Base-by-base conservation (phyloP, 2,797 vertebrate species). In the Pyrocephalus nanus region DNA sequence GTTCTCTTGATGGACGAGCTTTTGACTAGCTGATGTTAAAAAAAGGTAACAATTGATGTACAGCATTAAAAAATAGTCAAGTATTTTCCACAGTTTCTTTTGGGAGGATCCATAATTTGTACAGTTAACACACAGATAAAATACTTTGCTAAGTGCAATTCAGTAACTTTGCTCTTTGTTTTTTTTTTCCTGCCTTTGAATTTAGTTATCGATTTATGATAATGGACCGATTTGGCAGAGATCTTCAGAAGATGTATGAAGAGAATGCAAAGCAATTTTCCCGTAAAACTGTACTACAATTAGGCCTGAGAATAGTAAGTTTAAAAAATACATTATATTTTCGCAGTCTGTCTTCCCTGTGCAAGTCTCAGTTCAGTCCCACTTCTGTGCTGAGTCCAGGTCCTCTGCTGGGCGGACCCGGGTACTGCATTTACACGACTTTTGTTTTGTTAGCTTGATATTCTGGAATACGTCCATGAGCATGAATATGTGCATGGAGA, bases 401-500 rank as follows among this genome's bases (percentile, higher is more conserved):
- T 95, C 97, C 97, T 97, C 97, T 98, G 96, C 97, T 97, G 97
- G 96, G n/a, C 60, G 65, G 72, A 87, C n/a, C 40, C 29, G 42
- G 80, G 97, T 96, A 97, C 88, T 98, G 90, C 97, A 96, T 66
- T 97, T 43, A 96, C 47, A 26, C 77, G 67, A 90, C 27, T 97
- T 92, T 14, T 89, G 72, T 95, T 96, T 97, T 94, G 50, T 95
- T 88, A 99, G 99, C 97, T 99, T 96, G 98, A 99, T 92, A 97
- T 98, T 82, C 98, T 99, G 97, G 99, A 99, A 92, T 99, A 98
- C 82, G 93, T 99, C 95, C 99, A 99, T 7, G 99, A 99, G 21
- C 99, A 99, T 47, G 99, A 99, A 96, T 99, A 99, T 27, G 99
- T 99, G 29, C 99, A 99, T 5, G 99, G 98, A 26, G 99, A 99